Evolutionary conservation across 2,797 vertebrate genomes (phyloP).

Genomic region (Neomorphus geoffroyi): DNA sequence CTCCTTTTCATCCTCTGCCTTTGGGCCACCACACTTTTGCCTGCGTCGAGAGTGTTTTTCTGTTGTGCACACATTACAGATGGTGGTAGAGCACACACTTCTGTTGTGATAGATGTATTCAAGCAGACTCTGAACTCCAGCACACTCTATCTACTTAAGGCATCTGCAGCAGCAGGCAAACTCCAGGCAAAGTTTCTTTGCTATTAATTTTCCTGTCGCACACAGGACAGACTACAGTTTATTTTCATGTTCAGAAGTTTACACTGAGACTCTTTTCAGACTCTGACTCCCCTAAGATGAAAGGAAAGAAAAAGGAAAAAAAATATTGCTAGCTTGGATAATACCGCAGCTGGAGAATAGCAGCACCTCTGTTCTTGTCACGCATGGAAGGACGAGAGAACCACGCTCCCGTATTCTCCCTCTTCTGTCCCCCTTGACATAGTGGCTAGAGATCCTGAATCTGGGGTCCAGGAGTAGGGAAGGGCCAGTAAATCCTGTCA

Average conservation of each 20-base stretch:
- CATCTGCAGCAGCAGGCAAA: not conserved
- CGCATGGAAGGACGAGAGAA: not conserved
- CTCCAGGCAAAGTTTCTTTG: not conserved
- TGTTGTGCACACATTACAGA: not conserved
- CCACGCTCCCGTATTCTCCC: not conserved
- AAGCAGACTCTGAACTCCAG: not conserved
- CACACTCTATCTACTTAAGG: not conserved
- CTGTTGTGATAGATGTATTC: not conserved
- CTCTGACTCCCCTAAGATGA: not conserved
- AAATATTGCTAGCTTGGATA: not conserved
- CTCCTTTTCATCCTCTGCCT: not conserved
- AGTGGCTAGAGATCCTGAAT: rapidly evolving
- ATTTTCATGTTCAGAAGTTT: not conserved
- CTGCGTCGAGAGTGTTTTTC: not conserved
- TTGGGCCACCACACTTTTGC: not conserved
- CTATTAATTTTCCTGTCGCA: not conserved
- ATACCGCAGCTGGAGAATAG: not conserved
- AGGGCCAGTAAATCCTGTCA: not conserved
- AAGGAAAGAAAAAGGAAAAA: not conserved
- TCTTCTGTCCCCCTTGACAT: not conserved
- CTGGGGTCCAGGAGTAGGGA: not conserved
- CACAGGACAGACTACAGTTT: not conserved
- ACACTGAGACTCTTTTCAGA: not conserved
- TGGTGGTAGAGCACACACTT: not conserved
- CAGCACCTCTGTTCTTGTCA: not conserved